Percentiles rank a stretch among this genome's conserved stretches.
These are phyloP conservation scores for Macropodus opercularis DNA, from an alignment of 2,797 vertebrate genomes.

Conservation along the genomic window DNA sequence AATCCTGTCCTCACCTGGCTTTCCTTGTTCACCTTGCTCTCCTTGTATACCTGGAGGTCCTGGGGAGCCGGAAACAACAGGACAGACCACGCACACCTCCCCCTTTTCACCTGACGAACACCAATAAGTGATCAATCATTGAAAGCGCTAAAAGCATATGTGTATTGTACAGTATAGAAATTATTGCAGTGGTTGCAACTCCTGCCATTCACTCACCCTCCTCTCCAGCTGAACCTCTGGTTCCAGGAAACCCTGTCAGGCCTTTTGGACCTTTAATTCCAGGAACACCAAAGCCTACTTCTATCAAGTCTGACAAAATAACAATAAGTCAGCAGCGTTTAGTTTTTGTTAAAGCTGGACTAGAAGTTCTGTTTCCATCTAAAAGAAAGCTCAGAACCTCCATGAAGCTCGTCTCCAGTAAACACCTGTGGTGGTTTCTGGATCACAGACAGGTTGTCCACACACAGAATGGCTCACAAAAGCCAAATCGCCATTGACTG, in stretches of 20 bases:
- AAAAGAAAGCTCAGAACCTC: too few relatives aligned
- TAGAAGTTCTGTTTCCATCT: too few relatives aligned
- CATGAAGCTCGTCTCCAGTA: too few relatives aligned
- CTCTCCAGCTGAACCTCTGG: slow-evolving; percentile 41
- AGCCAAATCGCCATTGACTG: too few relatives aligned
- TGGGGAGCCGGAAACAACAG: accelerated
- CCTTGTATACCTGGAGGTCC: slow-evolving; percentile 62
- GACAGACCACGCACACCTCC: slow-evolving; percentile 46
- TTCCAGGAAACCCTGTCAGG: slow-evolving; percentile 45
- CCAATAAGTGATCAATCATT: not conserved
- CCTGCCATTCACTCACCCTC: slow-evolving; percentile 40
- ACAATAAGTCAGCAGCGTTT: not conserved
- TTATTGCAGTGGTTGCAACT: too few relatives aligned
- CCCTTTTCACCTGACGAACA: slow-evolving; percentile 71
- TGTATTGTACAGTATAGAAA: too few relatives aligned
- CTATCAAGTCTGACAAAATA: slow-evolving; percentile 38
- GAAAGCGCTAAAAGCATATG: too few relatives aligned
- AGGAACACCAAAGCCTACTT: slow-evolving; percentile 11
- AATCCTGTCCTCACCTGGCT: slow-evolving; percentile 50
- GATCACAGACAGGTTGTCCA: too few relatives aligned
- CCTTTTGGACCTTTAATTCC: slow-evolving; percentile 59
- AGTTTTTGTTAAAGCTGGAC: not conserved
- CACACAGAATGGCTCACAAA: too few relatives aligned
- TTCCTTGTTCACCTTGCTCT: slow-evolving; percentile 52
- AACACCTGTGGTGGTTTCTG: too few relatives aligned